Conservation (phyloP, 30 jellyfish, hydroid and myxozoan species). For the Aurelia aurita complex sp. Pacific region DNA sequence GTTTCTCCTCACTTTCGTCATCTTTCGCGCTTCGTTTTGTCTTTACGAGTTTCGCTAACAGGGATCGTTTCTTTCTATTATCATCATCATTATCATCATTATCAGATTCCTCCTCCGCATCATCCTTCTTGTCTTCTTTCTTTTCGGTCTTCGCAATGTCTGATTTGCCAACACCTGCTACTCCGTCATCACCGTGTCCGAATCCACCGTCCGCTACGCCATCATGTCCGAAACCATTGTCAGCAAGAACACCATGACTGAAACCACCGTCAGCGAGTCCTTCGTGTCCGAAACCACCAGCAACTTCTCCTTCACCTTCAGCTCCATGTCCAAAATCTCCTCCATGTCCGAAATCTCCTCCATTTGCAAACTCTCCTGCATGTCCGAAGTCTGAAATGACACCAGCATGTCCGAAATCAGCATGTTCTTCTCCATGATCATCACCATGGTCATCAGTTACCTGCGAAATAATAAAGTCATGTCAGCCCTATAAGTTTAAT, state of each 20-base stretch:
- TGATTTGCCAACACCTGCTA: slow-evolving; percentile 56
- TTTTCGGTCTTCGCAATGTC: slow-evolving; percentile 17
- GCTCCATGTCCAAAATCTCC: slow-evolving; percentile 17
- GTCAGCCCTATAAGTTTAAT: too few relatives aligned
- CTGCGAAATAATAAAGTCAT: not conserved
- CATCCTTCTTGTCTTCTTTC: slow-evolving; percentile 6
- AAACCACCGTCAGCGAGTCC: slow-evolving; percentile 20
- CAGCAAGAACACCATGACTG: slow-evolving; percentile 25
- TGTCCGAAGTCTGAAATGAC: slow-evolving; percentile 5
- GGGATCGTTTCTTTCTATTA: slow-evolving; percentile 46
- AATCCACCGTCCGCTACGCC: slow-evolving; percentile 18
- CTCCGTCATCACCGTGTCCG: slow-evolving; percentile 47
- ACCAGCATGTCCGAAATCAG: slow-evolving; percentile 22
- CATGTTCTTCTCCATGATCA: slow-evolving; percentile 42
- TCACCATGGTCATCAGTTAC: slow-evolving; percentile 1
- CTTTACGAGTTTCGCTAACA: slow-evolving; percentile 50
- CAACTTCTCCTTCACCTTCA: slow-evolving; percentile 23
- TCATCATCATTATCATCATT: slow-evolving; percentile 14
- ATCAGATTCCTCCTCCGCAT: slow-evolving; percentile 7
- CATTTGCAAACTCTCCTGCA: slow-evolving; percentile 12
- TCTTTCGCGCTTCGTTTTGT: slow-evolving; percentile 42
- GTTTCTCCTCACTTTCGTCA: slow-evolving; percentile 13
- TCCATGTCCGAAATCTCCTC: slow-evolving; percentile 37
- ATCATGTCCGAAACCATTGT: slow-evolving; percentile 16
- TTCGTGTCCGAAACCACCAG: slow-evolving; percentile 13